These are phyloP conservation scores for Marasmarcha lunaedactyla DNA, from an alignment of 2,888 invertebrate genomes.

Conservation along the genomic window DNA sequence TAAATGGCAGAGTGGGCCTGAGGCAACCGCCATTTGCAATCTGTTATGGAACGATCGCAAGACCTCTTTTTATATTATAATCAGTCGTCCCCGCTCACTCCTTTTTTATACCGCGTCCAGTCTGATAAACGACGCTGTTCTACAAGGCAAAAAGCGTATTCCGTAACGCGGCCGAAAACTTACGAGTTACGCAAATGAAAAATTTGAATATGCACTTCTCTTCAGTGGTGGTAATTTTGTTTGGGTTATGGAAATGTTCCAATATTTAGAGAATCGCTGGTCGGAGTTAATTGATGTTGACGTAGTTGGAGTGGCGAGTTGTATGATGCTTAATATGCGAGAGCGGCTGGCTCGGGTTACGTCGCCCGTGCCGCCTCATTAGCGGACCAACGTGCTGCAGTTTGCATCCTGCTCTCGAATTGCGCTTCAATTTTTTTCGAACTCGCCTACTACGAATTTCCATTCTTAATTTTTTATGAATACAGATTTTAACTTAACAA, in stretches of 20 bases:
- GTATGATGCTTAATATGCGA: neutral
- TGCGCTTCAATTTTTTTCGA: constrained; percentile 1
- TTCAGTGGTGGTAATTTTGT: neutral
- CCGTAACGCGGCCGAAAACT: constrained; percentile 6
- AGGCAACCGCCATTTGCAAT: constrained; percentile 67
- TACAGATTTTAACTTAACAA: too few relatives aligned
- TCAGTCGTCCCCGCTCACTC: constrained; percentile 50
- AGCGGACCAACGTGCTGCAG: constrained; percentile 34
- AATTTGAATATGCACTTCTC: constrained; percentile 1
- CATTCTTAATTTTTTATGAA: too few relatives aligned
- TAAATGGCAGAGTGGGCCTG: constrained; percentile 56
- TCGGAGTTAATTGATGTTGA: neutral
- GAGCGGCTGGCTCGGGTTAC: constrained; percentile 38
- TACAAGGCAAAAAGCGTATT: constrained; percentile 31
- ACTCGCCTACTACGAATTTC: too few relatives aligned
- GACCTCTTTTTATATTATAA: constrained; percentile 67
- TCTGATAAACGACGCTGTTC: constrained; percentile 33
- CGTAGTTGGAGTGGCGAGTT: neutral
- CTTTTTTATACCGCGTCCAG: constrained; percentile 39
- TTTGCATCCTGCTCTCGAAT: constrained; percentile 19
- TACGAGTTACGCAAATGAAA: constrained; percentile 3
- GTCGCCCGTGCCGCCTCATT: constrained; percentile 50
- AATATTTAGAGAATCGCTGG: neutral
- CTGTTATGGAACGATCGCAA: constrained; percentile 65
- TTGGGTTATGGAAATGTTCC: neutral